Conservation (phyloP, 2,797 vertebrate genomes). For the Prunella strophiata region DNA sequence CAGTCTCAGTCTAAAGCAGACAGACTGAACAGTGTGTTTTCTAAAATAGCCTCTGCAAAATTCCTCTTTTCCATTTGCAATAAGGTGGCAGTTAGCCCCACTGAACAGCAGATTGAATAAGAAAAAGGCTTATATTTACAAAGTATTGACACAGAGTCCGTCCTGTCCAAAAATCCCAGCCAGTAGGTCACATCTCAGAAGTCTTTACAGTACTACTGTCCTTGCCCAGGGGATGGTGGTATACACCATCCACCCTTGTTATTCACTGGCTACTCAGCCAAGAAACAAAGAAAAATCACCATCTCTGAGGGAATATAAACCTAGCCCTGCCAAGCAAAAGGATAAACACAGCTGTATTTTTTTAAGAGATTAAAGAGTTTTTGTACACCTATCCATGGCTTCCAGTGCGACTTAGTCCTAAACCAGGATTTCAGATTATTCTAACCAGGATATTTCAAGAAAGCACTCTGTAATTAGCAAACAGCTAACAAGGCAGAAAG, state of each 20-base stretch:
- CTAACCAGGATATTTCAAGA: background rate
- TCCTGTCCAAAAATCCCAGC: background rate
- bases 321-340: background rate
- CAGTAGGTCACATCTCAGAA: background rate
- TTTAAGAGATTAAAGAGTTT: slow-evolving; percentile 8
- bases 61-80: background rate
- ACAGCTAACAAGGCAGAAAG: background rate
- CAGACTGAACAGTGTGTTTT: background rate
- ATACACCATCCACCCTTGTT: background rate
- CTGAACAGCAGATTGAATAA: background rate
- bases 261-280: background rate
- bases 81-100: background rate
- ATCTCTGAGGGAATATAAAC: background rate
- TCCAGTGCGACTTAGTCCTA: background rate
- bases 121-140: background rate
- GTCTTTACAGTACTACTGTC: background rate
- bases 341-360: background rate
- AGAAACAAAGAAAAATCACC: background rate
- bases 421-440: slow-evolving; percentile 48
- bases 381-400: slow-evolving; percentile 6
- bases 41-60: background rate
- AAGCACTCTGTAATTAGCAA: slow-evolving; percentile 16
- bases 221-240: background rate
- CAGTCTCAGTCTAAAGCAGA: background rate
- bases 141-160: background rate